Base-by-base conservation (phyloP, 2,797 vertebrate genomes). In the Muscicapa striata region DNA sequence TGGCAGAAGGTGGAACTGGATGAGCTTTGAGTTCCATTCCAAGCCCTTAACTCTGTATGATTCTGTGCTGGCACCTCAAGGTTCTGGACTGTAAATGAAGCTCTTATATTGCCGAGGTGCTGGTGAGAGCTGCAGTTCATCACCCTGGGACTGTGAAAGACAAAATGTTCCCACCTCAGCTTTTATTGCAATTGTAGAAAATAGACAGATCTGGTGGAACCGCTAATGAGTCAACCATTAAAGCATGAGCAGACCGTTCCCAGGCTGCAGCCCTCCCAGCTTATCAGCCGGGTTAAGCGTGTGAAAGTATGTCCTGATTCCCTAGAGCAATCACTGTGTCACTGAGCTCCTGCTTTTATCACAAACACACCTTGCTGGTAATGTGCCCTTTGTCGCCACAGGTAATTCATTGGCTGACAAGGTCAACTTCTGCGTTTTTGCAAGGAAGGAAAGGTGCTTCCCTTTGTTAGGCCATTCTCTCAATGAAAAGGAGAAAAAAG, bases 71-170 rank as follows among this genome's bases (percentile, higher is more conserved):
- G 21, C 41, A 10, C 11, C 46, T 82, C n/a, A 54, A 83, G 92
- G 88, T 20, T 13, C 0, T 10, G 38, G 34, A 11, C 13, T 29
- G 32, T 57, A 32, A 59, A 49, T 75, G 16, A 62, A 27, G 59
- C 26, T 38, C 3, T 36, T 32, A 10, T 21, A 5, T 27, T n/a
- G 54, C 48, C 0, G 0, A 11, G 13, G 26, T 4, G 1, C 67
- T 22, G 38, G 3, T 5, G 27, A 8, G 58, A 9, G 1, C 59
- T 18, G 48, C 52, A 17, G 1, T 57, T 17, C 29, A 27, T 66
- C 73, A 51, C 76, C 9, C 15, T 1, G 24, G 1, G 10, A 5
- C 51, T 46, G 24, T 2, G 30, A 27, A 16, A 59, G 73, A 63
- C 64, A 41, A 70, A 61, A 27, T 0, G 0, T 61, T 58, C 78